Percentiles rank a stretch among this genome's conserved stretches.
Conservation (phyloP, 1,140 invertebrate genomes). For the Drosophila novamexicana region DNA sequence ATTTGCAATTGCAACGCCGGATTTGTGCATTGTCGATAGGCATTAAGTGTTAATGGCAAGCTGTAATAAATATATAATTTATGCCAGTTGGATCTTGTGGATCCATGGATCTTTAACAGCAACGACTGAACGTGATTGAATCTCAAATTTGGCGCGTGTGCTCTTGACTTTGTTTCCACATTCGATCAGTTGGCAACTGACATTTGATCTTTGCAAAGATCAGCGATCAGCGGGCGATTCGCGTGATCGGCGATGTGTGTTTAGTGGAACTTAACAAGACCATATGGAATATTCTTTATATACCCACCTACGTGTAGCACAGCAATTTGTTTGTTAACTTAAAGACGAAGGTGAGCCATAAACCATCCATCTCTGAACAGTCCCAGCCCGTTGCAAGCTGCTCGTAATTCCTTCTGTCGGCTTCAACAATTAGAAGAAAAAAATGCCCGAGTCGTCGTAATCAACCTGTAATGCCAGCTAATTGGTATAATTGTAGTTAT, state of each 20-base stretch:
- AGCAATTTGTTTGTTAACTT: constrained; percentile 22
- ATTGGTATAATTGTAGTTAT: constrained; percentile 75
- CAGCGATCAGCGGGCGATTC: constrained; percentile 31
- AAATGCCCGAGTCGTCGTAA: constrained; percentile 65
- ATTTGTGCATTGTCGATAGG: constrained; percentile 33
- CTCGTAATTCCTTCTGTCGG: constrained; percentile 42
- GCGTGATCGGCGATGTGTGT: constrained; percentile 20
- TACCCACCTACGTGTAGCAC: constrained; percentile 20
- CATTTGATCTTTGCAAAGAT: constrained; percentile 75
- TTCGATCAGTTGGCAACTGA: constrained; percentile 47
- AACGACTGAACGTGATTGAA: constrained; percentile 42
- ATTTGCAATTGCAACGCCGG: constrained; percentile 11
- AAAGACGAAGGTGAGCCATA: constrained; percentile 38
- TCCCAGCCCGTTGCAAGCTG: constrained; percentile 31
- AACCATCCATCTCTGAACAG: constrained; percentile 35
- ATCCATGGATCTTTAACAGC: constrained; percentile 18
- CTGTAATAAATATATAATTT: constrained; percentile 51
- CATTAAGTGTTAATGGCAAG: constrained; percentile 50
- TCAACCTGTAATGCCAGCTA: constrained; percentile 80
- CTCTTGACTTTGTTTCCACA: constrained; percentile 72
- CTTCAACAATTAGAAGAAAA: constrained; percentile 56
- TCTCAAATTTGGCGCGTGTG: constrained; percentile 68
- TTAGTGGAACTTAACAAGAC: constrained; percentile 9
- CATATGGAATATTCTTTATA: constrained; percentile 36
- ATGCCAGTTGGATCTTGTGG: constrained; percentile 28